Conservation (phyloP, 1,140 invertebrate genomes). For the Caenorhabditis latens region DNA sequence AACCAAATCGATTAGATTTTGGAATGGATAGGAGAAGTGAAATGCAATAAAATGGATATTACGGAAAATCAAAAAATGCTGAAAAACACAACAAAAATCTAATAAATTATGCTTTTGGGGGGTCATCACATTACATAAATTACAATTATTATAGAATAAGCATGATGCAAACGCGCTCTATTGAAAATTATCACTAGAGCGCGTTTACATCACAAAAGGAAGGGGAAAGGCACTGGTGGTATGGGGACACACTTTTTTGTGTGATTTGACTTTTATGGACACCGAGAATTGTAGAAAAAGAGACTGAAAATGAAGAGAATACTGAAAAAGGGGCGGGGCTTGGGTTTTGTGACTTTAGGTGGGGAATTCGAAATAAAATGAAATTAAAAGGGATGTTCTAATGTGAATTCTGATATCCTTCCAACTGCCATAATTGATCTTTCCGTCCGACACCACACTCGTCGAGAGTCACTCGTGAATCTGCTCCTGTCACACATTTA, state of each 20-base stretch:
- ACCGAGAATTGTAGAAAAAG: too few relatives aligned
- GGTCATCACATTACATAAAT: slow-evolving; percentile 31
- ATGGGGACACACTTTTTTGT: background rate
- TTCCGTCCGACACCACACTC: slow-evolving; percentile 22
- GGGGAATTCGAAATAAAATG: background rate
- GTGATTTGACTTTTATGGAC: too few relatives aligned
- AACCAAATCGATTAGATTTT: slow-evolving; percentile 9
- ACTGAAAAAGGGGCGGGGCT: background rate
- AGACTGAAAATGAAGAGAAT: too few relatives aligned
- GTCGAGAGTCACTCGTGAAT: slow-evolving; percentile 17
- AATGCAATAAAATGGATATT: slow-evolving; percentile 8
- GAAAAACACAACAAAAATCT: background rate
- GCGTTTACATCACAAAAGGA: background rate
- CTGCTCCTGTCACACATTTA: slow-evolving; percentile 37
- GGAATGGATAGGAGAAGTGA: slow-evolving; percentile 29
- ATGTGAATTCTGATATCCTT: slow-evolving; percentile 23
- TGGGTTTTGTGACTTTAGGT: background rate
- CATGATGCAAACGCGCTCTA: too few relatives aligned
- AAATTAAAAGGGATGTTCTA: slow-evolving; percentile 30
- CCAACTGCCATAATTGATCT: slow-evolving; percentile 46
- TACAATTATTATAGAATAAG: slow-evolving; percentile 1
- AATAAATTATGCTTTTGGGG: background rate
- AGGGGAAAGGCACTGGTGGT: background rate
- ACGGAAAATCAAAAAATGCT: background rate
- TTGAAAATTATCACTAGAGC: too few relatives aligned